Base-by-base conservation (phyloP, 2,888 invertebrate genomes). In the Nasonia oneida region DNA sequence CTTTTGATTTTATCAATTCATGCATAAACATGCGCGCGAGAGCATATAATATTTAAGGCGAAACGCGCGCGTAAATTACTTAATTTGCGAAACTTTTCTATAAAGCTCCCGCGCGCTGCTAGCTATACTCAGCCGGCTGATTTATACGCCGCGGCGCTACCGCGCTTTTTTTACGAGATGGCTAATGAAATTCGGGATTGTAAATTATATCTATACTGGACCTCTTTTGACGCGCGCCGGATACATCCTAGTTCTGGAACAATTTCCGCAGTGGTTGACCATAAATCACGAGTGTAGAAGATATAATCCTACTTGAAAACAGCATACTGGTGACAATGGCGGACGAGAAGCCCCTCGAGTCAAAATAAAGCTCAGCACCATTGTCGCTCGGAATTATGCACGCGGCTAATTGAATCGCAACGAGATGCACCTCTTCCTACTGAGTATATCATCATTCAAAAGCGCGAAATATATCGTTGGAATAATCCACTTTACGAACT, bases 1-100 rank as follows among this genome's bases (percentile, higher is more conserved):
- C 86, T 79, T 86, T 81, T 86, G 86, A 86, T 84, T 86, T 86
- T 84, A 86, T 86, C 86, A 84, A 86, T 81, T 75, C 83, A 83
- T 81, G 73, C 83, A 81, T 81, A 85, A 78, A 81, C 81, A 85
- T 78, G 85, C 78, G 37, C 23, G 18, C n/a, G n/a, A 61, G 57
- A n/a, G 18, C 1, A 47, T 57, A 64, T 77, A 76, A 77, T 29
- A 74, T 78, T 64, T 74, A 81, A 76, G 77, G 73, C 29, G 39
- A 64, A 73, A 50, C 39, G 64, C 47, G 64, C 47, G 73, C 47
- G 61, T 29, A 81, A 81, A 86, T 86, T 76, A 57, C 86, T 86
- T 71, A 74, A 83, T 86, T 76, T 71, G 71, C 57, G 15, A 70
- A 67, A 53, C 39, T 37, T 42, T 84, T 71, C 70, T 67, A 42